Percentiles rank a stretch among this genome's conserved stretches.
Evolutionary conservation across 2,113 vertebrate genomes (phyloP).

Genomic region (Ammodytes dubius): DNA sequence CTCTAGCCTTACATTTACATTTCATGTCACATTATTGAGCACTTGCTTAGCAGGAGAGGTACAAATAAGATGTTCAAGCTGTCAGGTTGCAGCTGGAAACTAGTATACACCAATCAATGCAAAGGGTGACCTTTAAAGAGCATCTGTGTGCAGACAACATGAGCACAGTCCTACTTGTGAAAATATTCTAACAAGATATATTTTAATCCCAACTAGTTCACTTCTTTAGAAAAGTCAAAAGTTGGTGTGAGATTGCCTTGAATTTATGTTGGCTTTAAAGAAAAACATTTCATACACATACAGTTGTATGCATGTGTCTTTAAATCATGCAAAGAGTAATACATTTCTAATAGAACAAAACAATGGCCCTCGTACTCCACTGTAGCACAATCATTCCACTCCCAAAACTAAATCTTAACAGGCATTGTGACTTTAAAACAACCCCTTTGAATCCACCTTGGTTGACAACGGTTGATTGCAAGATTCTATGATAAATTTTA

Average conservation of each 20-base stretch:
- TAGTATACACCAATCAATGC: neutral
- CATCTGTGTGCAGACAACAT: neutral
- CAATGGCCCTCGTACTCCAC: neutral
- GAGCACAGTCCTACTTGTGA: neutral
- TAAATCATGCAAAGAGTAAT: neutral
- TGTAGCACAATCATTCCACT: neutral
- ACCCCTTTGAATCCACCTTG: too few species aligned
- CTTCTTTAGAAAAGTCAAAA: neutral
- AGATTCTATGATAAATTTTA: neutral
- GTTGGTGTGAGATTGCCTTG: neutral
- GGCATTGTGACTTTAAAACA: neutral
- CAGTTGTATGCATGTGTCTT: neutral
- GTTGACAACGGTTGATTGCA: neutral
- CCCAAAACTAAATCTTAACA: neutral
- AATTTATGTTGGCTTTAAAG: neutral
- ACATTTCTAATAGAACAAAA: neutral
- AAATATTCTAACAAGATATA: neutral
- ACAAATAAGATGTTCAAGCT: neutral
- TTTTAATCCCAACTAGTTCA: neutral
- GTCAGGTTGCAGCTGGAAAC: neutral
- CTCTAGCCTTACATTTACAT: neutral
- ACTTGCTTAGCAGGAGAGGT: too few species aligned
- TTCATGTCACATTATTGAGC: neutral
- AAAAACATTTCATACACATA: neutral
- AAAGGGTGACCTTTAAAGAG: neutral